Evolutionary conservation across 2,888 invertebrate species (phyloP).

Genomic region (Tenthredo scrophulariae): DNA sequence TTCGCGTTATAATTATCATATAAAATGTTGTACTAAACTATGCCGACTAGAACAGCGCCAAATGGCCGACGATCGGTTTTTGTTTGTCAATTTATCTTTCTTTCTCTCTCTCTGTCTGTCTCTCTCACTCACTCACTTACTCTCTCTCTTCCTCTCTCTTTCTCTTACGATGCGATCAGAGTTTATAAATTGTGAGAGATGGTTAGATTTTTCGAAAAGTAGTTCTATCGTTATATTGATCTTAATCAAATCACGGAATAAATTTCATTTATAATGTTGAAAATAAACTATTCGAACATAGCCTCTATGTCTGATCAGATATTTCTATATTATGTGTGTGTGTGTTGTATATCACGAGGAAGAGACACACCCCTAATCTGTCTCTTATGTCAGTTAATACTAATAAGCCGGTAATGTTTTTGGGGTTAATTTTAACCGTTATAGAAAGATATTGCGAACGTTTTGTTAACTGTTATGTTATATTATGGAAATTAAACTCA

Average conservation of each 20-base stretch:
- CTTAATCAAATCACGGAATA: too few relatives aligned
- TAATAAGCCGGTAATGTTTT: neutral
- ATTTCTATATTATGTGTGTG: neutral
- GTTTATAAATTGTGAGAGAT: neutral
- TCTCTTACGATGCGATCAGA: neutral
- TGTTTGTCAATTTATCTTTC: constrained; percentile 26
- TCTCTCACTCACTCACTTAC: too few relatives aligned
- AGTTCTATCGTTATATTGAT: neutral
- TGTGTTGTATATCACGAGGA: constrained; percentile 3
- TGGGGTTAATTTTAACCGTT: neutral
- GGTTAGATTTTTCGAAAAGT: neutral
- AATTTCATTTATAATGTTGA: neutral
- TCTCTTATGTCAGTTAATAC: neutral
- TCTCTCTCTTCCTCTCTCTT: neutral
- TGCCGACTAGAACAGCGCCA: constrained; percentile 15
- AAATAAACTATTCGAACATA: neutral
- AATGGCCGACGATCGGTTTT: constrained; percentile 42
- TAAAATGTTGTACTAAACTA: neutral
- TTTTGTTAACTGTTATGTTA: neutral
- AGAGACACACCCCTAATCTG: constrained; percentile 33
- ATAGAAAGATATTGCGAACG: neutral
- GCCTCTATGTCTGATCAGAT: neutral
- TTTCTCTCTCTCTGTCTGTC: neutral
- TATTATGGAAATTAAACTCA: constrained; percentile 24
- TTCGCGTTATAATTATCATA: neutral